These are phyloP conservation scores for Pasiphila rectangulata DNA, from an alignment of 2,888 invertebrate species.

Conservation along the genomic window DNA sequence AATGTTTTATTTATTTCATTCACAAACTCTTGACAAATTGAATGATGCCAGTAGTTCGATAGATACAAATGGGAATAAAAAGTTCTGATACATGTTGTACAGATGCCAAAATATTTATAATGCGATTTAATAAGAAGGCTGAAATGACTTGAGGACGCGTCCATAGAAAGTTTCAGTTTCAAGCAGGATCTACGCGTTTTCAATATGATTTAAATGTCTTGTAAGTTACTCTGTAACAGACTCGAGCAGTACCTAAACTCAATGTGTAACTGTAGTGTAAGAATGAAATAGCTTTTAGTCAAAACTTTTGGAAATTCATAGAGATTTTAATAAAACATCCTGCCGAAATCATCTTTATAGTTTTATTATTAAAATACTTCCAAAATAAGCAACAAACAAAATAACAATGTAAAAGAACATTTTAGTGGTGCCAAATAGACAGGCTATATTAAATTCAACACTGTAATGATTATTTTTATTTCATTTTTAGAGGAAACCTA, in stretches of 20 bases:
- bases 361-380: constrained; percentile 76
- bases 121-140: constrained; percentile 14
- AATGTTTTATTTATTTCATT: no score
- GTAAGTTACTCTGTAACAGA: constrained; percentile 1
- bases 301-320: constrained; percentile 49
- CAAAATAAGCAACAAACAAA: constrained; percentile 81
- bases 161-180: background rate
- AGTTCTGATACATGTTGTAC: constrained; percentile 29
- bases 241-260: constrained; percentile 15
- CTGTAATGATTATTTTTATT: constrained; percentile 50
- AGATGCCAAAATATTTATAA: constrained; percentile 45
- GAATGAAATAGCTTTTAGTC: constrained; percentile 48
- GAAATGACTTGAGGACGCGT: constrained; percentile 3
- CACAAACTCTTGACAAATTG: background rate
- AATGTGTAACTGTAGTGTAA: constrained; percentile 30
- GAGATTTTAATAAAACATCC: constrained; percentile 69
- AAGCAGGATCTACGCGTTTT: no score
- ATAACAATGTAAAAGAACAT: constrained; percentile 75
- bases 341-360: constrained; percentile 60
- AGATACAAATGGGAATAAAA: background rate
- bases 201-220: no score
- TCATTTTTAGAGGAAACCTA: constrained; percentile 21
- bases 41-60: background rate
- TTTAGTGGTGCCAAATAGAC: constrained; percentile 60
- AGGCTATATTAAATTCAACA: constrained; percentile 57